Evolutionary conservation across 2,888 invertebrate species (phyloP).

Genomic region (Busseola fusca): DNA sequence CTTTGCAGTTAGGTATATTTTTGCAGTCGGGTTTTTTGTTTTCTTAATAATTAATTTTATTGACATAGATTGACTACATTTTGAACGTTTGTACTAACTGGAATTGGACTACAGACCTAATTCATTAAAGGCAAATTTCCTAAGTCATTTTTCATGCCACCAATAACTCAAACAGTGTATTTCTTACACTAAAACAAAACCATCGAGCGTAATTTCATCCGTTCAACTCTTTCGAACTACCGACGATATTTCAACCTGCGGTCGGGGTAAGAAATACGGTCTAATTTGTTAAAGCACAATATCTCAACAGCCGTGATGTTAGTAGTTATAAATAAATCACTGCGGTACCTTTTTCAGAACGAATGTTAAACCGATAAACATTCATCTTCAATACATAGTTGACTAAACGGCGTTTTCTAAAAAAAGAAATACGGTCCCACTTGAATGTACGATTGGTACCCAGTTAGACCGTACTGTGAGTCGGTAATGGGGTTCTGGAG

Average conservation of each 20-base stretch:
- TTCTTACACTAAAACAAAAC: conserved; percentile 19
- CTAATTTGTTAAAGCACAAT: conserved; percentile 59
- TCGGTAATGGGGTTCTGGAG: conserved; percentile 19
- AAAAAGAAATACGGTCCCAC: conserved; percentile 76
- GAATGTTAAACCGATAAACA: conserved; percentile 78
- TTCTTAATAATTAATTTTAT: no score
- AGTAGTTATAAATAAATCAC: conserved; percentile 72
- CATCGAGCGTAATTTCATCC: conserved; percentile 22
- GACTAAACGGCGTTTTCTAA: conserved; percentile 77
- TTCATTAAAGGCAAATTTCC: neutral
- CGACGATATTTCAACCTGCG: conserved; percentile 53
- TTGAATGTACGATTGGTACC: conserved; percentile 74
- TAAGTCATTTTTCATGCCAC: neutral
- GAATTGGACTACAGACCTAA: no score
- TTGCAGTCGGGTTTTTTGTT: no score
- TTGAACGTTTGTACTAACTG: no score
- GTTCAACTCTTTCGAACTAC: conserved; percentile 34
- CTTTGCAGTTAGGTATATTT: no score
- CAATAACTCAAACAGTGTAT: conserved; percentile 19
- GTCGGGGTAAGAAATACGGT: conserved; percentile 46
- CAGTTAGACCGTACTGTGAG: conserved; percentile 58
- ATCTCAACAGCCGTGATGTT: conserved; percentile 62
- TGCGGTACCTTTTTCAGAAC: conserved; percentile 68
- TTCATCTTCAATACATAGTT: conserved; percentile 80
- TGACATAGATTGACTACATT: no score